These are phyloP conservation scores for Drosophila oshimai DNA, from an alignment of 1,140 invertebrate genomes.

Conservation along the genomic window DNA sequence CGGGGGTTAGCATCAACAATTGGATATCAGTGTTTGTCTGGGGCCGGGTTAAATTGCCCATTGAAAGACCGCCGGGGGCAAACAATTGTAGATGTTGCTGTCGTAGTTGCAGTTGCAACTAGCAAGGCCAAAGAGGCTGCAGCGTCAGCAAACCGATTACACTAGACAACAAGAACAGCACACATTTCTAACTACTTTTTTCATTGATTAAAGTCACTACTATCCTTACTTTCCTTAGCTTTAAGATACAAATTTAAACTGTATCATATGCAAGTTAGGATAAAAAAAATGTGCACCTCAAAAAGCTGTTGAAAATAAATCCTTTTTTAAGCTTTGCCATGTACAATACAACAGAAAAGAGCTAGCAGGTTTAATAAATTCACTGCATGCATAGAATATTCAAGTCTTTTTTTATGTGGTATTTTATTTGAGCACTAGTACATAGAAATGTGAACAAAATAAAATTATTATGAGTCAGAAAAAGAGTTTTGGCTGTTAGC, in stretches of 20 bases:
- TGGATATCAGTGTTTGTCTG: conserved; percentile 41
- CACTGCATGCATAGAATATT: background rate
- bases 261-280: too few relatives aligned
- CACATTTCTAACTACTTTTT: too few relatives aligned
- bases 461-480: background rate
- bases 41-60: conserved; percentile 66
- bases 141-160: conserved; percentile 30
- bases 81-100: conserved; percentile 54
- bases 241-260: too few relatives aligned
- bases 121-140: conserved; percentile 53
- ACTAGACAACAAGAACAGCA: conserved; percentile 1
- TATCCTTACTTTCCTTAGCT: too few relatives aligned
- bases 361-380: background rate
- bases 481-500: background rate
- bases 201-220: too few relatives aligned
- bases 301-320: too few relatives aligned
- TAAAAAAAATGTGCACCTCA: too few relatives aligned
- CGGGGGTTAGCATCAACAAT: conserved; percentile 45
- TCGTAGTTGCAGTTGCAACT: conserved; percentile 31
- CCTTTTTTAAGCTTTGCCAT: too few relatives aligned
- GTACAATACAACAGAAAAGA: too few relatives aligned
- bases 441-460: background rate
- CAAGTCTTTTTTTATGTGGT: background rate
- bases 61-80: conserved; percentile 67
- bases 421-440: background rate